Evolutionary conservation across 2,888 invertebrate species (phyloP).

Genomic region (Acleris holmiana): DNA sequence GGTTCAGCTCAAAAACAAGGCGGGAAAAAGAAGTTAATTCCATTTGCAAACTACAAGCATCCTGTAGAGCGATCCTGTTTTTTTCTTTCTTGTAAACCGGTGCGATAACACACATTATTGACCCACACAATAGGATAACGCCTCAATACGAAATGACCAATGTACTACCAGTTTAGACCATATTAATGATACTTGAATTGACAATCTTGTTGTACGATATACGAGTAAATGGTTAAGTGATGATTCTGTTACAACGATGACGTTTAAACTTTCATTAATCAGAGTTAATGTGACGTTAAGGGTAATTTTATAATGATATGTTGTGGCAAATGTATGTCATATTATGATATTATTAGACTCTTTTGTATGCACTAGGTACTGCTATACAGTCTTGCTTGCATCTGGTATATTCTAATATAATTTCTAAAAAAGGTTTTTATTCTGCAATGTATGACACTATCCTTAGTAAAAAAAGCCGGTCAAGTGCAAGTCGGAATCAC

Average conservation of each 20-base stretch:
- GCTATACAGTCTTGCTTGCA: no score
- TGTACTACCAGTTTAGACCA: conserved; percentile 19
- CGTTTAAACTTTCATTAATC: not conserved
- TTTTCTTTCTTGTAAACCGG: conserved; percentile 30
- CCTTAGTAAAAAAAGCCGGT: no score
- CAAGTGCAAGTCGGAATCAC: no score
- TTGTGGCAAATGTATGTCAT: no score
- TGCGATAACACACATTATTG: conserved; percentile 35
- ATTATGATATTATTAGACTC: no score
- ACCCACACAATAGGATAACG: conserved; percentile 29
- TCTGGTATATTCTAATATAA: no score
- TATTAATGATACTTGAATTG: conserved; percentile 22
- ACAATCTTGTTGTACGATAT: conserved; percentile 7
- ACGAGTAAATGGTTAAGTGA: not conserved
- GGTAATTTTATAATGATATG: no score
- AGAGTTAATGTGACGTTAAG: no score
- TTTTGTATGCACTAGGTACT: no score
- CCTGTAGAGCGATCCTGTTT: conserved; percentile 17
- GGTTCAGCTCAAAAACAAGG: not conserved
- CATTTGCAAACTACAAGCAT: not conserved
- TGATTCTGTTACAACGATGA: not conserved
- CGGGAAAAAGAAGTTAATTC: not conserved
- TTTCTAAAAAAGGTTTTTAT: no score
- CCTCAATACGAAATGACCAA: conserved; percentile 29
- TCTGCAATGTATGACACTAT: no score